Percentiles rank a stretch among this genome's conserved stretches.
These are phyloP conservation scores for Neoarius graeffei DNA, from an alignment of 2,113 vertebrate species.

Conservation along the genomic window DNA sequence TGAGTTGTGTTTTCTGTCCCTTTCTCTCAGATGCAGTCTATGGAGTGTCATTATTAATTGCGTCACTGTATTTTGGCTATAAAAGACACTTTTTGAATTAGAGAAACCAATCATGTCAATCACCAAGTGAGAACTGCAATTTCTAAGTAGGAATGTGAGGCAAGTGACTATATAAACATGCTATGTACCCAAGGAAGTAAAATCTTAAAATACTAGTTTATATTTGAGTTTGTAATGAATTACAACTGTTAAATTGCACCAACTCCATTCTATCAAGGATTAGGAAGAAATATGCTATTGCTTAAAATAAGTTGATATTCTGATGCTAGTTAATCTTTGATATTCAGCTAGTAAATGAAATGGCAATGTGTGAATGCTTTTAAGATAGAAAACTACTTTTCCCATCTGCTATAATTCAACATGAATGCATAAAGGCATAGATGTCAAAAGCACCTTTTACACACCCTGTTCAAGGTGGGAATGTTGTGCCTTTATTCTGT, in stretches of 20 bases:
- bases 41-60: not conserved
- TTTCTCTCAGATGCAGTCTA: not conserved
- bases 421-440: not conserved
- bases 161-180: not conserved
- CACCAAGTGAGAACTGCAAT: not conserved
- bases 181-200: not conserved
- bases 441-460: not conserved
- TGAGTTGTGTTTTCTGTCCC: not conserved
- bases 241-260: not conserved
- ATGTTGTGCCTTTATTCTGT: no score
- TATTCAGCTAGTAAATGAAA: not conserved
- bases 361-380: not conserved
- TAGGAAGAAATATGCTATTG: not conserved
- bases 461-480: no score
- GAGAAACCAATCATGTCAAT: not conserved
- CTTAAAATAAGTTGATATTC: not conserved
- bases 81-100: not conserved
- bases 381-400: not conserved
- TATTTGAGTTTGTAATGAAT: not conserved
- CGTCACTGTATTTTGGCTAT: not conserved
- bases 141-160: not conserved
- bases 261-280: not conserved
- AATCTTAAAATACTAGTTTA: not conserved
- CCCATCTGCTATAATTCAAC: not conserved
- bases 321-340: not conserved